These are phyloP conservation scores for Reticulitermes speratus DNA, from an alignment of 1,140 invertebrate species.

Conservation along the genomic window DNA sequence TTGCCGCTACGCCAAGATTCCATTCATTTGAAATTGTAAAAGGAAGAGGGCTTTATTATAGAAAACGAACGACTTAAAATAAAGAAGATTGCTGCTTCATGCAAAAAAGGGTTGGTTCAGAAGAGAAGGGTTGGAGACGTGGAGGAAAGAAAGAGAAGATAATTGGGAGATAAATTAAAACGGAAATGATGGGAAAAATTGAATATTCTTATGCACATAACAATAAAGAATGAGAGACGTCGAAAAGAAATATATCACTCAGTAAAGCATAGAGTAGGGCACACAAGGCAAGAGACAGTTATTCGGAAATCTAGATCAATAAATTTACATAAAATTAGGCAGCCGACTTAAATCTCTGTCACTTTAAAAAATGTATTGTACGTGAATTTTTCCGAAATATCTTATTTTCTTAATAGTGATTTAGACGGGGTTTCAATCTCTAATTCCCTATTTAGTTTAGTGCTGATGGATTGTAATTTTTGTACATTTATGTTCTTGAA, in stretches of 20 bases:
- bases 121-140: neutral
- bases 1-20: slow-evolving; percentile 23
- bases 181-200: slow-evolving; percentile 22
- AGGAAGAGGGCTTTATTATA: slow-evolving; percentile 30
- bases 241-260: neutral
- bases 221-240: neutral
- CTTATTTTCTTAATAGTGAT: too few species aligned
- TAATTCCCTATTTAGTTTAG: too few species aligned
- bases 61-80: slow-evolving; percentile 30
- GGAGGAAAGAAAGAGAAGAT: slow-evolving; percentile 23
- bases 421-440: too few species aligned
- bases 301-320: too few species aligned
- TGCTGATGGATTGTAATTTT: too few species aligned
- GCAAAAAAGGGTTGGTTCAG: slow-evolving; percentile 22
- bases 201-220: slow-evolving; percentile 18
- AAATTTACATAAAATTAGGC: too few species aligned
- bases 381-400: too few species aligned
- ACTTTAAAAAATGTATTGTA: too few species aligned
- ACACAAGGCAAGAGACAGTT: too few species aligned
- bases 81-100: slow-evolving; percentile 28
- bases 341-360: too few species aligned
- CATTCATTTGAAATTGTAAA: slow-evolving; percentile 31
- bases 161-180: slow-evolving; percentile 30
- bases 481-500: too few species aligned
- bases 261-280: neutral